Conservation (phyloP, 1,140 invertebrate species). For the Psix sp. region DNA sequence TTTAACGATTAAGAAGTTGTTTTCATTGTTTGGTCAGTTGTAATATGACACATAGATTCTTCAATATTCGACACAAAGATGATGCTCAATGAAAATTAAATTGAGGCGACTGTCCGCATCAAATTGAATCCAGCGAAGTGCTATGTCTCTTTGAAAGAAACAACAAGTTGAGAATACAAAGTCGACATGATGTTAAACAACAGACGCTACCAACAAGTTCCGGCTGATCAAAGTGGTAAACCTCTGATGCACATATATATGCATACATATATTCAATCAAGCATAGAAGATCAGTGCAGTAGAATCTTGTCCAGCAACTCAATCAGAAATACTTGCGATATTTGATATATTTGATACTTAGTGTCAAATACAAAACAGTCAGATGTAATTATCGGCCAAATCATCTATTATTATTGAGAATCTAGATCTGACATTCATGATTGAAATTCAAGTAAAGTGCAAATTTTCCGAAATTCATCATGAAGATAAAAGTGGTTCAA, state of each 20-base stretch:
- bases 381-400: not conserved
- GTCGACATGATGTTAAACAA: constrained; percentile 47
- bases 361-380: constrained; percentile 26
- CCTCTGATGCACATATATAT: constrained; percentile 43
- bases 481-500: too few relatives aligned
- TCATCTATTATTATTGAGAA: not conserved
- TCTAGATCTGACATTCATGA: too few relatives aligned
- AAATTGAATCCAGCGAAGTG: constrained; percentile 34
- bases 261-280: constrained; percentile 35
- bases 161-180: constrained; percentile 46
- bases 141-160: constrained; percentile 36
- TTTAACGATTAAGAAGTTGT: too few relatives aligned
- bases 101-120: constrained; percentile 19
- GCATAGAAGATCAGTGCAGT: constrained; percentile 58
- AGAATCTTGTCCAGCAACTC: constrained; percentile 51
- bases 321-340: constrained; percentile 51
- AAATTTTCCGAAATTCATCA: too few relatives aligned
- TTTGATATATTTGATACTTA: too few relatives aligned
- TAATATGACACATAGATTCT: too few relatives aligned
- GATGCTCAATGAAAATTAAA: constrained; percentile 42
- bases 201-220: constrained; percentile 51
- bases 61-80: constrained; percentile 28
- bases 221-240: constrained; percentile 58
- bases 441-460: too few relatives aligned
- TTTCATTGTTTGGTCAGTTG: too few relatives aligned